A percentile compares a stretch with the other conserved stretches of the same genome.
These are phyloP conservation scores for Phania funesta DNA, from an alignment of 2,888 invertebrate species.

Conservation along the genomic window DNA sequence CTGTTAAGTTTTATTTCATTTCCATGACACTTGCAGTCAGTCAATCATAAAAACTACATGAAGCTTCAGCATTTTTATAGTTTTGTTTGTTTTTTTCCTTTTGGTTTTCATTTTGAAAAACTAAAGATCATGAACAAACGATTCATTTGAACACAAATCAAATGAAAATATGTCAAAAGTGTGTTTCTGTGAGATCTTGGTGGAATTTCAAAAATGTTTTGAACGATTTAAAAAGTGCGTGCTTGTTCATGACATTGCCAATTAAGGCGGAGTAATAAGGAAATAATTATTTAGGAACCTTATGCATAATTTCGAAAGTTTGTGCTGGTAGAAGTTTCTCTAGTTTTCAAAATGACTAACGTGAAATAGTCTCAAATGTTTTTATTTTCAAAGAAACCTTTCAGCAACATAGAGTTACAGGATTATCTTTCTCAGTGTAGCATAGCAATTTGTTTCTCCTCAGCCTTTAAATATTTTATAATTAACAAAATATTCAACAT, in stretches of 20 bases:
- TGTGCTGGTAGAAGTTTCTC: slow-evolving; percentile 1
- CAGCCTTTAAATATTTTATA: slow-evolving; percentile 2
- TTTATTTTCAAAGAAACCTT: not conserved
- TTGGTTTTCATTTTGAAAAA: slow-evolving; percentile 17
- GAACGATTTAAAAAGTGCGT: slow-evolving; percentile 47
- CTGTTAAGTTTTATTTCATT: slow-evolving; percentile 31
- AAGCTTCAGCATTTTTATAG: slow-evolving; percentile 30
- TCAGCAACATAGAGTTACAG: too few relatives aligned
- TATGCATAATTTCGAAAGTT: slow-evolving; percentile 9
- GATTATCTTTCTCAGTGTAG: too few relatives aligned
- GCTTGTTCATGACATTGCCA: slow-evolving; percentile 54
- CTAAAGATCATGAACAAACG: too few relatives aligned
- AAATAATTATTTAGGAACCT: not conserved
- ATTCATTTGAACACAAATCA: slow-evolving; percentile 51
- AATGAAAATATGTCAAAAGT: slow-evolving; percentile 21
- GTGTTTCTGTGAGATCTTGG: not conserved
- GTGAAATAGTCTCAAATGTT: not conserved
- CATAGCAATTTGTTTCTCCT: not conserved
- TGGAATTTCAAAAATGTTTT: slow-evolving; percentile 37
- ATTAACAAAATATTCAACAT: slow-evolving; percentile 56
- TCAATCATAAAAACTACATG: slow-evolving; percentile 62
- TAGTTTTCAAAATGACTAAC: not conserved
- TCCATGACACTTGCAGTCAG: slow-evolving; percentile 58
- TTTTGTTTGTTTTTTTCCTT: not conserved
- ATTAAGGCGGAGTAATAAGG: slow-evolving; percentile 34